Evolutionary conservation across 2,888 invertebrate genomes (phyloP), one percentile per base, ranked within the genome.

Genomic region (Barypeithes pellucidus): DNA sequence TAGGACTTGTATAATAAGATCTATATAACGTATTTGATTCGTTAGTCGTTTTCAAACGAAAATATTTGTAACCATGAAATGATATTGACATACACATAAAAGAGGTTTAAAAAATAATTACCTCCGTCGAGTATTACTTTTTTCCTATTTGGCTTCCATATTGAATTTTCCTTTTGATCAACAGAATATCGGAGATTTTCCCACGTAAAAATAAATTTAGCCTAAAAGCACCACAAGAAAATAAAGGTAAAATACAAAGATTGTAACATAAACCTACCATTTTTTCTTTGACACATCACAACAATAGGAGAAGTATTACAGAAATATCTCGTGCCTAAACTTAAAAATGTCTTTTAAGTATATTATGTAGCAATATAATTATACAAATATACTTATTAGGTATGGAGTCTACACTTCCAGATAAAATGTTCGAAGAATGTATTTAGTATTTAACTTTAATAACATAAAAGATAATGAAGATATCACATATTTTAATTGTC

Each of bases 41-140:
- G 29, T 29, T 8, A 9, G 29, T 29, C 29, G 41, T n/a, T 41
- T 41, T n/a, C 2, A 45, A 43, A 4, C 14, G 16, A 45, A 16
- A 16, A 2, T 16, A 45, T 14, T 43, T 43, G 9, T 43, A 2
- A 4, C 8, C 7, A 4, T 45, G 18, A 16, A 45, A 45, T 14
- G 14, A 16, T 14, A 12, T 29, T 18, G n/a, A 66, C 50, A 0
- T 59, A 67, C 8, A 8, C 12, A 39, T 39, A 12, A n/a, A 3
- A 39, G 39, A 39, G n/a, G 7, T 39, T 12, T 39, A 12, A 36
- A 12, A 39, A 69, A 45, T 54, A 65, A 62, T 54, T 79, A 81
- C 81, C 80, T 66, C 77, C 75, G 54, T 80, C 60, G 60, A 82
- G 69, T 60, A 82, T 77, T 3, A 72, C 73, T 73, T 78, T 80